Base-by-base conservation (phyloP, 2,113 vertebrate genomes). In the Cyanoramphus novaezelandiae region DNA sequence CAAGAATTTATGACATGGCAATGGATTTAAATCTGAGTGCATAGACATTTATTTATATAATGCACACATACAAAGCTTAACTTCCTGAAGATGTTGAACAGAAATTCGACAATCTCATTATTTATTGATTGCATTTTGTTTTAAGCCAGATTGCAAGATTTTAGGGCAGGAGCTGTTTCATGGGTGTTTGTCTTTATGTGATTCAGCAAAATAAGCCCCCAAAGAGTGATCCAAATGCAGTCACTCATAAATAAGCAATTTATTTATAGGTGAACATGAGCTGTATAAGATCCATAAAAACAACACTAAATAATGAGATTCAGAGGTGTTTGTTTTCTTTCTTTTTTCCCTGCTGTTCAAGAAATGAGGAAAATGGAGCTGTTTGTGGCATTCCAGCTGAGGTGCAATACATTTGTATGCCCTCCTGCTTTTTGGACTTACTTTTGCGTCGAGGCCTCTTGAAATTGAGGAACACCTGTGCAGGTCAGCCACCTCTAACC, bases 21-120 rank as follows among this genome's bases (percentile, higher is more conserved):
- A 65, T 72, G 63, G 78, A 93, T 89, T 77, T 43, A 82, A 88
- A 89, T 35, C 7, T 52, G 82, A 81, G 70, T 53, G 60, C 74
- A 49, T 8, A 41, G 37, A 81, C n/a, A 21, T 13, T 16, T 39
- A 88, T 89, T 85, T 92, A 78, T 60, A 64, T 68, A 89, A 68
- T 0, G 9, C 55, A 78, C n/a, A 69, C 55, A 43, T 74, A 93
- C 39, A 88, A 88, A 39, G 50, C 52, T 89, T 78, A 68, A 91
- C 60, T 87, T 95, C 91, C 86, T 87, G 46, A 92, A 89, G 83
- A 91, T 9, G 13, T 89, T 87, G 96, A 85, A 79, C 53, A 88
- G 47, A 93, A 92, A 82, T 89, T 46, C 18, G 19, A 69, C 49
- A 63, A 27, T 49, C 77, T 92, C 81, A 82, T 91, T 91, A 88